Evolutionary conservation across 1,140 invertebrate species (phyloP).

Genomic region (Brachionus calyciflorus): DNA sequence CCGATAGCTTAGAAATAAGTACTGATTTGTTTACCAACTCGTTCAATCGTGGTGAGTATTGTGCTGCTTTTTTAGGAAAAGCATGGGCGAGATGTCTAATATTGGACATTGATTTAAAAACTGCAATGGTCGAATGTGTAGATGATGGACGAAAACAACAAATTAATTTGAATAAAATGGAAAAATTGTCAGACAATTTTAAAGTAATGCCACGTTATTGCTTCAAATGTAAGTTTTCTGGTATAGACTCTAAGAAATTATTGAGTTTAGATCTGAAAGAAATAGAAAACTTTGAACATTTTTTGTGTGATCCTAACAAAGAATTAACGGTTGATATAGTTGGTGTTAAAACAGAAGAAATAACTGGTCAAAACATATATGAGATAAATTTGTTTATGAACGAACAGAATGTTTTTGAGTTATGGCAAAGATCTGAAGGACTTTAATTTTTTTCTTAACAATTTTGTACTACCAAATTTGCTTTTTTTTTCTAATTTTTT

Average conservation of each 20-base stretch:
- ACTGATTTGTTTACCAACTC: not conserved
- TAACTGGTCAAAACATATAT: not conserved
- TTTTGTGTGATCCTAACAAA: conserved; percentile 7
- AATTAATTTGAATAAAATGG: not conserved
- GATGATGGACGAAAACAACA: not conserved
- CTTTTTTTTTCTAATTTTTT: too few species aligned
- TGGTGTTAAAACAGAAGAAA: conserved; percentile 1
- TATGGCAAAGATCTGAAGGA: not conserved
- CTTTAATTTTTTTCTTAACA: not conserved
- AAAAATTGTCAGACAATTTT: conserved; percentile 35
- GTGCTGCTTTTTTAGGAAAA: not conserved
- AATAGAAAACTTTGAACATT: not conserved
- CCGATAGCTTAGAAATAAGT: conserved; percentile 21
- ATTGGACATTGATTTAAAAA: not conserved
- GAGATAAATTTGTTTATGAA: conserved; percentile 11
- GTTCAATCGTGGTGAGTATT: not conserved
- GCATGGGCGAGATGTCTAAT: conserved; percentile 18
- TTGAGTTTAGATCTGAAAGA: not conserved
- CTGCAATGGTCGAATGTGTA: conserved; percentile 9
- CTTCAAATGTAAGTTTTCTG: conserved; percentile 3
- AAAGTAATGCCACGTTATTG: conserved; percentile 26
- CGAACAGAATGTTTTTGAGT: conserved; percentile 1
- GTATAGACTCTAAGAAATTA: not conserved
- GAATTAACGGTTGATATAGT: not conserved
- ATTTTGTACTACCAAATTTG: too few species aligned